A percentile compares a stretch with the other conserved stretches of the same genome.
phyloP scores from a whole-genome alignment of 2,797 vertebrate genomes.

The Gymnoscopelus microlampas region DNA sequence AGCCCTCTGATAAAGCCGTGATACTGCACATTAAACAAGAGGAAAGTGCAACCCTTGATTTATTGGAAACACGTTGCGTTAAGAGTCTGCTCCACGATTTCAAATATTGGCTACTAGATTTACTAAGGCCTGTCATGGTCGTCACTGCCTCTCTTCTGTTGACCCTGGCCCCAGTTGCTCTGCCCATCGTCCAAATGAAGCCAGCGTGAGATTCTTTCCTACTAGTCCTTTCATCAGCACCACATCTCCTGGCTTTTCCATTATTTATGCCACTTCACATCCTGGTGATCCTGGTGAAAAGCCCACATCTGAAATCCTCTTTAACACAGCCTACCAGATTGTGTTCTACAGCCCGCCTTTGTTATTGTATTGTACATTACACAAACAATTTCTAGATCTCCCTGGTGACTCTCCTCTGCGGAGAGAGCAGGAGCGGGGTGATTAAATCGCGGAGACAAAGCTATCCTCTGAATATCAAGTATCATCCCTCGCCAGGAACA shows the following conservation, averaged over 20 bases:
- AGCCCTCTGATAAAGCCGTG: neutral
- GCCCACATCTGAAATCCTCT: conserved; percentile 48
- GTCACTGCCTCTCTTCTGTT: conserved; percentile 13
- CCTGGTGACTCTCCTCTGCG: conserved; percentile 60
- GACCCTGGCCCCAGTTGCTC: conserved; percentile 32
- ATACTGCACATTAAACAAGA: neutral
- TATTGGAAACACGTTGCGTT: conserved; percentile 5
- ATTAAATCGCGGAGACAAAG: conserved; percentile 78
- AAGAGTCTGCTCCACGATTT: conserved; percentile 21
- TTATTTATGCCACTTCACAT: conserved; percentile 46
- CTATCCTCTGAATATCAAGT: conserved; percentile 77
- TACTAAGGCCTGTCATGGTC: conserved; percentile 24
- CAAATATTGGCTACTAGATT: conserved; percentile 24
- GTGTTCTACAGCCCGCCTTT: conserved; percentile 55
- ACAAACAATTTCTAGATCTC: conserved; percentile 65
- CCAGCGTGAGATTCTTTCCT: conserved; percentile 9
- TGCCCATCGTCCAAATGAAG: conserved; percentile 35
- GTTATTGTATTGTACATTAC: conserved; percentile 64
- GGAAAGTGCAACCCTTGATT: conserved; percentile 6
- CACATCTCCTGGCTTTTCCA: conserved; percentile 27
- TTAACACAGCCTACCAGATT: conserved; percentile 47
- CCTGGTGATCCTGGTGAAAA: conserved; percentile 39
- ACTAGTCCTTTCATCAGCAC: conserved; percentile 34
- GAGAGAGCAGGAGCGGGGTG: conserved; percentile 60
- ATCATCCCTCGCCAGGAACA: conserved; percentile 64